These are phyloP conservation scores for Acrossocheilus fasciatus DNA, from an alignment of 2,797 vertebrate species.

Conservation along the genomic window DNA sequence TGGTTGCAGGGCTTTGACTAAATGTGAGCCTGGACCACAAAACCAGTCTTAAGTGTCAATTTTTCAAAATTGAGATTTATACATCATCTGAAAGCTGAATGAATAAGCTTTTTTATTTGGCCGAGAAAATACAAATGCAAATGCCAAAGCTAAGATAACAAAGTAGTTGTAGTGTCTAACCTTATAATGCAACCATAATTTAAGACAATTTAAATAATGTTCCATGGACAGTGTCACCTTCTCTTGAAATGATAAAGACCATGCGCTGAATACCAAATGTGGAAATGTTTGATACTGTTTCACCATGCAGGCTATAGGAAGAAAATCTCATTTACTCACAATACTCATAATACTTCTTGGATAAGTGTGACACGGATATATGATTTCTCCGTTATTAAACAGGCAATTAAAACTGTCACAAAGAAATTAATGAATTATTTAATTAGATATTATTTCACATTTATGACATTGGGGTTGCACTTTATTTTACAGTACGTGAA, in stretches of 20 bases:
- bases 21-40: too few species aligned
- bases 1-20: neutral
- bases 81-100: too few species aligned
- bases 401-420: neutral
- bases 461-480: neutral
- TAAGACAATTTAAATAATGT: neutral
- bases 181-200: slow-evolving; percentile 2
- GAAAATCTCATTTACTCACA: neutral
- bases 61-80: too few species aligned
- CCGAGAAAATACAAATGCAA: too few species aligned
- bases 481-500: too few species aligned
- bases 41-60: too few species aligned
- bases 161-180: neutral
- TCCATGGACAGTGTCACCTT: neutral
- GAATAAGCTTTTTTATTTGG: too few species aligned
- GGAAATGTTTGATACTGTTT: neutral
- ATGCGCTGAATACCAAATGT: neutral
- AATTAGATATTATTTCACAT: neutral
- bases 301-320: neutral
- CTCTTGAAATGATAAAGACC: neutral
- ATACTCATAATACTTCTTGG: neutral
- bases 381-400: neutral
- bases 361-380: too few species aligned
- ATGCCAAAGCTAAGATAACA: neutral
- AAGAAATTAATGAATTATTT: neutral